Conservation (phyloP, 1,140 invertebrate species). For the Drosophila ficusphila region DNA sequence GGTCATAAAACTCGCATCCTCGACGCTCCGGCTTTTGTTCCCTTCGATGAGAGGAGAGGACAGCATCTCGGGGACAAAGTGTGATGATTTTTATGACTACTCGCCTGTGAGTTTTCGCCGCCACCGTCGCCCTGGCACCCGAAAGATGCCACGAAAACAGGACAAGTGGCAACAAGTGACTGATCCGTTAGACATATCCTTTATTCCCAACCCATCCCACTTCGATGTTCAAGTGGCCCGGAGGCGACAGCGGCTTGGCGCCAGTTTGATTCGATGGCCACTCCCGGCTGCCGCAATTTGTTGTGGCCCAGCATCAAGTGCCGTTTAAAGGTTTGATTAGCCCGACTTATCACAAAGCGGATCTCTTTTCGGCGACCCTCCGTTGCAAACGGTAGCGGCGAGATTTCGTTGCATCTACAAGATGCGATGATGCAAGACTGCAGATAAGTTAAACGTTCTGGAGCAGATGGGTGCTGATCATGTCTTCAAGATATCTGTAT, state of each 20-base stretch:
- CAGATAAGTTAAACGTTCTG: constrained; percentile 49
- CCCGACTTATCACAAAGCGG: constrained; percentile 59
- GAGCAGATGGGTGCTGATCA: constrained; percentile 50
- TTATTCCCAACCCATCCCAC: constrained; percentile 1
- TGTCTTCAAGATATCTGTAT: constrained; percentile 17
- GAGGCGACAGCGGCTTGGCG: constrained; percentile 69
- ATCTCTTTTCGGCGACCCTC: constrained; percentile 48
- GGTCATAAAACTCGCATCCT: constrained; percentile 66
- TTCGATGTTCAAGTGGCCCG: constrained; percentile 58
- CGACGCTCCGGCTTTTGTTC: constrained; percentile 53
- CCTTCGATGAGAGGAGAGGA: constrained; percentile 28
- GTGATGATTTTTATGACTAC: constrained; percentile 80
- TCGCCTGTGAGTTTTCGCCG: constrained; percentile 73
- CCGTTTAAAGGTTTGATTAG: constrained; percentile 78
- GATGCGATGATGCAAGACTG: constrained; percentile 45
- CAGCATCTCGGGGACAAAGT: constrained; percentile 69
- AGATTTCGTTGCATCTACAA: constrained; percentile 30
- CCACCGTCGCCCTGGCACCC: constrained; percentile 50
- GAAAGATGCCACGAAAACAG: no score
- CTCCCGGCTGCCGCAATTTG: constrained; percentile 60
- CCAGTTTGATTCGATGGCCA: constrained; percentile 54
- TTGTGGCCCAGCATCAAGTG: constrained; percentile 57
- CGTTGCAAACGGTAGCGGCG: constrained; percentile 43
- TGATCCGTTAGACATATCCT: constrained; percentile 37
- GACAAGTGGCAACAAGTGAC: constrained; percentile 75